Percentiles rank a stretch among this genome's conserved stretches.
Conservation (phyloP, 2,113 vertebrate species). For the Tragelaphus buxtoni region DNA sequence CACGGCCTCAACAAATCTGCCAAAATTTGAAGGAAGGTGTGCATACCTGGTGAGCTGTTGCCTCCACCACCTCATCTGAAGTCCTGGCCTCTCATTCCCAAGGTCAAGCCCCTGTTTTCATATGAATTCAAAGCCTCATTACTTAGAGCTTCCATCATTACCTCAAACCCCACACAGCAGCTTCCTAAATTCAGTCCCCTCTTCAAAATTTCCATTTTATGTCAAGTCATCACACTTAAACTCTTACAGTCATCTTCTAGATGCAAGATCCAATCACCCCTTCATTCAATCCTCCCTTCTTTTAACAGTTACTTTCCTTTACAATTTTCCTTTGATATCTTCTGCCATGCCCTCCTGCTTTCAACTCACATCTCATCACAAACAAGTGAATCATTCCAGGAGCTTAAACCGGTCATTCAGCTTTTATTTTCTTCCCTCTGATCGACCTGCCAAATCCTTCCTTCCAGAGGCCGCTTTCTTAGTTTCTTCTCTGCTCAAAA, state of each 20-base stretch:
- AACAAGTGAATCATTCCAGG: neutral
- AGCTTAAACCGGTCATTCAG: neutral
- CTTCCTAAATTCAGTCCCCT: neutral
- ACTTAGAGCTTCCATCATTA: neutral
- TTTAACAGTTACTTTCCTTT: neutral
- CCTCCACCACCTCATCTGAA: neutral
- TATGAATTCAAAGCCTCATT: neutral
- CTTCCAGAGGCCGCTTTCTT: neutral
- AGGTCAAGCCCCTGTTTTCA: neutral
- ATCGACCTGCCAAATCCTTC: neutral
- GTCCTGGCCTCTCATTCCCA: neutral
- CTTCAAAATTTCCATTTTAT: neutral
- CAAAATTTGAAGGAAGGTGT: neutral
- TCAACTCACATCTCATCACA: neutral
- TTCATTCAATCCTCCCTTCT: neutral
- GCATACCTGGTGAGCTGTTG: accelerated
- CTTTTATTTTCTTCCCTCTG: neutral
- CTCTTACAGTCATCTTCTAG: neutral
- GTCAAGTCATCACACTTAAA: neutral
- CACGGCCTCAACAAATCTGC: neutral
- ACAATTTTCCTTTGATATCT: neutral
- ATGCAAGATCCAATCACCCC: neutral
- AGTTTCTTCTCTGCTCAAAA: neutral
- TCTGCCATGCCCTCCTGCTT: neutral
- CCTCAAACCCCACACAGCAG: neutral